Base-by-base conservation (phyloP, 2,113 vertebrate species). In the Lethenteron camtschaticum region DNA sequence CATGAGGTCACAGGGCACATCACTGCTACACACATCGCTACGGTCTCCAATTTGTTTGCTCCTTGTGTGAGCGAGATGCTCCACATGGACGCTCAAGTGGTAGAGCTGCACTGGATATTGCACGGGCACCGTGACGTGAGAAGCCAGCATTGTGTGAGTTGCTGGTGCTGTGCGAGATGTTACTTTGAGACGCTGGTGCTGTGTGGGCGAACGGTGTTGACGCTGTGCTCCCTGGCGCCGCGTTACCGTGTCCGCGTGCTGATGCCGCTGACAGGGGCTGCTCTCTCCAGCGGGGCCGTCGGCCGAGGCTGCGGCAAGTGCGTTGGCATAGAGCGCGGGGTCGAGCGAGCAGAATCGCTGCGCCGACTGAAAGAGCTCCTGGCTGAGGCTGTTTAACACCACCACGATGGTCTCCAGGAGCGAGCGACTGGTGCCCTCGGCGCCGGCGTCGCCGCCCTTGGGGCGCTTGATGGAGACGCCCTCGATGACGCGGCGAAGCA, bases 401-500 rank as follows among this genome's bases (percentile, higher is more conserved):
- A 24, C 63, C n/a, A 66, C 63, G 3, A 66, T 66, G n/a, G 63
- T 66, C 63, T 66, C 63, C 63, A 66, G 63, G 9, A 66, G 63
- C n/a, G n/a, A 16, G 24, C 63, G 63, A 24, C 63, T 66, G 10
- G n/a, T 24, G n/a, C n/a, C 24, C 24, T n/a, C n/a, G n/a, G 24
- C 10, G n/a, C 63, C n/a, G 24, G 63, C 63, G 10, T 66, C 63
- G n/a, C 63, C 63, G n/a, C 63, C 63, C n/a, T 24, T n/a, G n/a
- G 63, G 63, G n/a, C 63, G n/a, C 24, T 66, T 66, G 8, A 66
- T n/a, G 10, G 63, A 66, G 63, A 66, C n/a, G 24, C 24, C 24
- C 63, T 66, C 63, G 63, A 66, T 66, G 63, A 66, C n/a, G 24
- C 63, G 63, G 24, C 63, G 63, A 66, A 66, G n/a, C 24, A 66